Base-by-base conservation (phyloP, 1,140 invertebrate genomes). In the Drosophila littoralis region DNA sequence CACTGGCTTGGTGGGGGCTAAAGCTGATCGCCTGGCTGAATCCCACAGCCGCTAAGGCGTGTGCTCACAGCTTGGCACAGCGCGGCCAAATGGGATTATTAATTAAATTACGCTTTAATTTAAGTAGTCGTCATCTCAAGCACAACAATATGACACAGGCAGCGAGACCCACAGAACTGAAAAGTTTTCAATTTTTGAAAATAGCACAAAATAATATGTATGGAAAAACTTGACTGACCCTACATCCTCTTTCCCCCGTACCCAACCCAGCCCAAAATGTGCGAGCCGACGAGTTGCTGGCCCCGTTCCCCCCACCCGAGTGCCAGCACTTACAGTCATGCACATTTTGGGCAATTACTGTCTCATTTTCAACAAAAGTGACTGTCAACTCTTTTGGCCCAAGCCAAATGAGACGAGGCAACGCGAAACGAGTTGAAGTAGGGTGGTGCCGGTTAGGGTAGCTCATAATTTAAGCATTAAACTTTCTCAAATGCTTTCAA, bases 21-120 rank as follows among this genome's bases (percentile, higher is more conserved):
- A 61, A 52, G 61, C 35, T 69, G 57, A 59, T 63, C 57, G 72
- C 72, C 45, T 61, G 58, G 58, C 57, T 70, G 51, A 48, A 28
- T 74, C 65, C 66, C 71, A 69, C 36, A 55, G 55, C 63, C 40
- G 38, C 68, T 46, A 69, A 74, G 61, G 55, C 68, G 65, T 74
- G 48, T 65, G 33, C 54, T 43, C 67, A n/a, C n/a, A 42, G 38
- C 67, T 85, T 77, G 81, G 75, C 81, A 51, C 50, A 81, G 77
- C 61, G 75, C 66, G 71, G 68, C 85, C 81, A 90, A 90, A 89
- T 85, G 86, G 86, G 85, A 89, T 89, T 89, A 90, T 89, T 89
- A 89, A 89, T 89, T 89, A 91, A 89, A 89, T 89, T 89, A 89
- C 77, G 81, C 85, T 81, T 88, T 89, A 91, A 89, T 89, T 89